Evolutionary conservation across 2,888 invertebrate species (phyloP), one percentile per base, ranked within the genome.

Genomic region (Aphelenchoides bicaudatus): DNA sequence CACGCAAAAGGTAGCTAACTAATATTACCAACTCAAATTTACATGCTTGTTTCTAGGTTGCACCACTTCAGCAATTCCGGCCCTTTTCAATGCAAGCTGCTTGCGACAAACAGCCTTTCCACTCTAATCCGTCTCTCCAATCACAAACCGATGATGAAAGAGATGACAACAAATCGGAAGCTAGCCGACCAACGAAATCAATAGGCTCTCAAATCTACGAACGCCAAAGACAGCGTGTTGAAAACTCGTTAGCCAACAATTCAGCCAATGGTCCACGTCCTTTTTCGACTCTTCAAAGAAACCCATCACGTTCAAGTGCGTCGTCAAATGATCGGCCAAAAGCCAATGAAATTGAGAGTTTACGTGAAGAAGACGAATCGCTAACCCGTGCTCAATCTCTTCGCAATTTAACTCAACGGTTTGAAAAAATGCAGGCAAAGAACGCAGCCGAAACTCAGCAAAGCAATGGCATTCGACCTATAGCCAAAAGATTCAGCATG

Each of bases 1-100:
- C 19, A 77, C 78, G 3, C 76, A 78, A 47, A 76, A 74, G 61
- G 74, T n/a, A n/a, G n/a, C n/a, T n/a, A n/a, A n/a, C n/a, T n/a
- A n/a, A n/a, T n/a, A n/a, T n/a, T n/a, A n/a, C n/a, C n/a, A n/a
- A n/a, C n/a, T n/a, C n/a, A n/a, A n/a, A n/a, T n/a, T n/a, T n/a
- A n/a, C n/a, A n/a, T n/a, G n/a, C n/a, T n/a, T n/a, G n/a, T n/a
- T n/a, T n/a, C n/a, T n/a, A n/a, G n/a, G n/a, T 78, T 13, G 74
- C 72, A 25, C 78, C 78, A 1, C 64, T 78, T 21, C 77, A 75
- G 61, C 78, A 75, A 51, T 75, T 78, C 58, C 72, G 75, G 2
- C 76, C 77, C 8, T 72, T 77, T 58, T 75, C 73, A 6, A 63
- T 72, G 6, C 75, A 75, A 29, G 51, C 39, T 13, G 37, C 48